phyloP scores from a whole-genome alignment of 2,797 vertebrate genomes.

The Phoeniculus purpureus region DNA sequence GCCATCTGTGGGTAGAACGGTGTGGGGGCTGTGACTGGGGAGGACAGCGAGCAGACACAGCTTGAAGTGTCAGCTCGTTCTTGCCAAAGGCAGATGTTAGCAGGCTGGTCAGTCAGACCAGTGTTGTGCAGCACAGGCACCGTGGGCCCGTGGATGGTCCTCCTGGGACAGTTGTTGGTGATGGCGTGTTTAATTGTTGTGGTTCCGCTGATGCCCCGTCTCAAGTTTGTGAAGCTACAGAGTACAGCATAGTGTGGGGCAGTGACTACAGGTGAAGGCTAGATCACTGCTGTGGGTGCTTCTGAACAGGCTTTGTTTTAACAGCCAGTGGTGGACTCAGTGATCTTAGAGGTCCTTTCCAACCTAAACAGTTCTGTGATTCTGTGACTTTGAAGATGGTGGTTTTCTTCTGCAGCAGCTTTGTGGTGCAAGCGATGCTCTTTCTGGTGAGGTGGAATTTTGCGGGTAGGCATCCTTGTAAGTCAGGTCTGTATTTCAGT shows the following conservation, averaged over 20 bases:
- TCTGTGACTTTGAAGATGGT: not conserved
- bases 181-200: accelerated
- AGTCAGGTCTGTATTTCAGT: not conserved
- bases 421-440: not conserved
- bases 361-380: not conserved
- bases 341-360: not conserved
- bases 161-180: accelerated
- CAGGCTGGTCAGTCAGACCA: not conserved
- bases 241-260: accelerated
- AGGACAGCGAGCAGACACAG: not conserved
- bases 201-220: not conserved
- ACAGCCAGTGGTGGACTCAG: not conserved
- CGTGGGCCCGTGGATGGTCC: accelerated
- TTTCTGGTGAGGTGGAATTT: not conserved
- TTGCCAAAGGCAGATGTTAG: no score
- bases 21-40: not conserved
- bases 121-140: accelerated
- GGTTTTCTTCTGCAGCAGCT: not conserved
- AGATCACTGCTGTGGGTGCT: not conserved
- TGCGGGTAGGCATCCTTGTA: not conserved
- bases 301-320: not conserved
- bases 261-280: not conserved
- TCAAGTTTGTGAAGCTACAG: accelerated
- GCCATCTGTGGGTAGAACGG: not conserved
- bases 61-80: accelerated